These are phyloP conservation scores for Cataglyphis rosenhaueri DNA, from an alignment of 2,888 invertebrate species.

Conservation along the genomic window DNA sequence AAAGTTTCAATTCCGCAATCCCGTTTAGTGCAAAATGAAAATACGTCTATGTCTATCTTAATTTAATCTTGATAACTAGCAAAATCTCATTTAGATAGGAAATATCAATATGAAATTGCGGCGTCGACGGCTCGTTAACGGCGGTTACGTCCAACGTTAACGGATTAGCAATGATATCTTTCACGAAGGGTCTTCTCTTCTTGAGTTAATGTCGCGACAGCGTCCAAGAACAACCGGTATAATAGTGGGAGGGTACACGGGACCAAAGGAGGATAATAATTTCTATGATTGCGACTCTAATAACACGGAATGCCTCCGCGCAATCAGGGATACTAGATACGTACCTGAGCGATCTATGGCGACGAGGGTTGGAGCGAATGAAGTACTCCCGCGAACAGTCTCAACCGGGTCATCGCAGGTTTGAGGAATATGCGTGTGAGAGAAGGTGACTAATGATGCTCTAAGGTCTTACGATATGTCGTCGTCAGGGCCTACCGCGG, in stretches of 20 bases:
- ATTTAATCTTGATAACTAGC: not conserved
- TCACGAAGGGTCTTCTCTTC: slow-evolving; percentile 22
- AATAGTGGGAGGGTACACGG: slow-evolving; percentile 39
- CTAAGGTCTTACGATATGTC: slow-evolving; percentile 56
- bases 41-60: not conserved
- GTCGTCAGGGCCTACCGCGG: slow-evolving; percentile 62
- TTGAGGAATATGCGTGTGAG: slow-evolving; percentile 7
- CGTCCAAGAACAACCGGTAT: slow-evolving; percentile 48
- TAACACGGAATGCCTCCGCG: slow-evolving; percentile 72
- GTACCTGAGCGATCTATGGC: slow-evolving; percentile 13
- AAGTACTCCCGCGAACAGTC: not conserved
- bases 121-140: slow-evolving; percentile 72
- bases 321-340: slow-evolving; percentile 44
- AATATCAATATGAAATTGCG: slow-evolving; percentile 35
- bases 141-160: slow-evolving; percentile 63
- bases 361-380: not conserved
- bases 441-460: slow-evolving; percentile 74
- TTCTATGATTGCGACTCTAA: slow-evolving; percentile 81
- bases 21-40: not conserved
- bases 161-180: slow-evolving; percentile 61
- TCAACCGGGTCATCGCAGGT: slow-evolving; percentile 26
- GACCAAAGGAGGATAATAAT: slow-evolving; percentile 73
- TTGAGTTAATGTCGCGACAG: slow-evolving; percentile 61
- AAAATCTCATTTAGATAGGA: slow-evolving; percentile 32
- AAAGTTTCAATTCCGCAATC: not conserved